These are phyloP conservation scores for Hestina assimilis DNA, from an alignment of 1,140 invertebrate genomes.

Conservation along the genomic window DNA sequence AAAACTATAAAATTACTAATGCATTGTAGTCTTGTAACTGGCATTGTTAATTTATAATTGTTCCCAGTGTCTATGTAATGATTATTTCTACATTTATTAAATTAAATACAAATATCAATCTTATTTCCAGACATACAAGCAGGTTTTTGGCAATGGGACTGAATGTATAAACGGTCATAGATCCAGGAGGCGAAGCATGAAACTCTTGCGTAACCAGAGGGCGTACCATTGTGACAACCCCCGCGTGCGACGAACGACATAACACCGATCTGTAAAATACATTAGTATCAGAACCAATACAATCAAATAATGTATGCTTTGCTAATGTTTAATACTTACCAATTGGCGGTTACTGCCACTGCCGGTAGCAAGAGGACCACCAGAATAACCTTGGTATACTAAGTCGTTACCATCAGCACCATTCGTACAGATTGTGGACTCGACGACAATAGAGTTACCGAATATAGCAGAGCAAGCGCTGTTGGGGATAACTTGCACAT, in stretches of 20 bases:
- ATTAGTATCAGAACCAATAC: slow-evolving; percentile 7
- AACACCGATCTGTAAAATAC: slow-evolving; percentile 67
- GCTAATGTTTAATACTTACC: slow-evolving; percentile 12
- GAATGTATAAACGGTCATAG: slow-evolving; percentile 16
- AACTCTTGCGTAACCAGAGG: slow-evolving; percentile 33
- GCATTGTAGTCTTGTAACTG: too few relatives aligned
- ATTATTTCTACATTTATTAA: too few relatives aligned
- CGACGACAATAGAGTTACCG: slow-evolving; percentile 13
- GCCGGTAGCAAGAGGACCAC: slow-evolving; percentile 27
- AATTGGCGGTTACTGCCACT: neutral
- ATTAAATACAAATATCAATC: too few relatives aligned
- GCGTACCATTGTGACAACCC: slow-evolving; percentile 27
- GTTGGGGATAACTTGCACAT: slow-evolving; percentile 30
- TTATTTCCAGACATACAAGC: too few relatives aligned
- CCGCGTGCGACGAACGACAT: slow-evolving; percentile 65
- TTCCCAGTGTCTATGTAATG: too few relatives aligned
- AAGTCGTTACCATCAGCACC: slow-evolving; percentile 15
- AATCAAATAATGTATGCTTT: too few relatives aligned
- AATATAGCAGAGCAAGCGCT: slow-evolving; percentile 19
- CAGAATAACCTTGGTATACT: slow-evolving; percentile 34
- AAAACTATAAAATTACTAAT: too few relatives aligned
- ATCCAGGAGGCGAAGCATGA: slow-evolving; percentile 34
- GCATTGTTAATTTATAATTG: too few relatives aligned
- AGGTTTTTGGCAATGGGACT: too few relatives aligned
- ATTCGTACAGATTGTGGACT: slow-evolving; percentile 25